Conservation (phyloP, 92 coral and sea anemone species). For the Phymanthus crucifer region DNA sequence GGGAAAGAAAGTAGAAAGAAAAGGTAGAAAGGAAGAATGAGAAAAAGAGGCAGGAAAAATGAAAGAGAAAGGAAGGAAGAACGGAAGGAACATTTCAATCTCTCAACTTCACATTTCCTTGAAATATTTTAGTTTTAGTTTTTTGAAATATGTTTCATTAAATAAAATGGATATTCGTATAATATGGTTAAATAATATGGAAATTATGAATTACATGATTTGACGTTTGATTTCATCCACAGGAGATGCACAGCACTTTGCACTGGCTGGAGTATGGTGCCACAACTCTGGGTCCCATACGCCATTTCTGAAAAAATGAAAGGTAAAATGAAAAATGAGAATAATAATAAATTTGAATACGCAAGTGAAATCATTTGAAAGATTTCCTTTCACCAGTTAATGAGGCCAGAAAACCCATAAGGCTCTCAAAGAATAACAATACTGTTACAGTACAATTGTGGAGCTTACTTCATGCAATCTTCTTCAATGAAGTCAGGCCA, state of each 20-base stretch:
- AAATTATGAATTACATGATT: constrained; percentile 49
- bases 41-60: no score
- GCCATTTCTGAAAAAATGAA: constrained; percentile 61
- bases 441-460: not conserved
- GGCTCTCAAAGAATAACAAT: not conserved
- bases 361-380: not conserved
- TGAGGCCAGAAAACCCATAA: not conserved
- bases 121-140: no score
- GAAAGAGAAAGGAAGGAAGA: no score
- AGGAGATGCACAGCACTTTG: constrained; percentile 92
- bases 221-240: constrained; percentile 81
- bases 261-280: constrained; percentile 86
- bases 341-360: not conserved
- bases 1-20: no score
- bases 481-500: constrained; percentile 84
- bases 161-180: no score
- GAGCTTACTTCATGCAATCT: constrained; percentile 68
- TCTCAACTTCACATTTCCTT: no score
- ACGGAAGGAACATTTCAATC: no score
- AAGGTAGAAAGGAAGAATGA: no score
- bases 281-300: constrained; percentile 97
- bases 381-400: not conserved
- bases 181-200: no score
- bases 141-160: no score
- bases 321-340: not conserved